Evolutionary conservation across 37 sponge, comb jelly and placozoan genomes (phyloP).

Genomic region (Lycopodina hypogea): DNA sequence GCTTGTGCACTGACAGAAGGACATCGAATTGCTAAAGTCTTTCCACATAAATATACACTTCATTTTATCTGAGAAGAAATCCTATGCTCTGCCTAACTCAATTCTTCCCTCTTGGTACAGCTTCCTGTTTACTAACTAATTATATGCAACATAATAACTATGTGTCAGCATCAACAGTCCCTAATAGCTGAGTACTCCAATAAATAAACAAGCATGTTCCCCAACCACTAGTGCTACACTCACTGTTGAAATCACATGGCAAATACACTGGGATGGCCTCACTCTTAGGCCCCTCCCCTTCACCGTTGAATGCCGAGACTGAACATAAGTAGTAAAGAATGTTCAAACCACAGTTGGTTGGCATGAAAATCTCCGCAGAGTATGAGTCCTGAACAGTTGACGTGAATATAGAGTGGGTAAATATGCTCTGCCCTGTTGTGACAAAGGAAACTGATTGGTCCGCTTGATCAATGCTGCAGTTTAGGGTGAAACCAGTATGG

Average conservation of each 20-base stretch:
- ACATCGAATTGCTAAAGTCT: too few species aligned
- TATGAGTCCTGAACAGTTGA: neutral
- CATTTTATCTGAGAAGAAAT: too few species aligned
- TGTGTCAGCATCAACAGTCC: too few species aligned
- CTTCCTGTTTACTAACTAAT: too few species aligned
- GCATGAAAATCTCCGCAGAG: neutral
- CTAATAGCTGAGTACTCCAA: too few species aligned
- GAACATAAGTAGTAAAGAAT: neutral
- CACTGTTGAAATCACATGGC: conserved; percentile 2
- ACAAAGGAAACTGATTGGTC: neutral
- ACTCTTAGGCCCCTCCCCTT: conserved; percentile 37
- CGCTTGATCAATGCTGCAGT: conserved; percentile 13
- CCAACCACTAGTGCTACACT: too few species aligned
- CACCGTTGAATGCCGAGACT: conserved; percentile 32
- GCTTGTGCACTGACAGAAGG: too few species aligned
- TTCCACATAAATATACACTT: too few species aligned
- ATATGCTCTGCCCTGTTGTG: neutral
- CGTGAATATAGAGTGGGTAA: conserved; percentile 8
- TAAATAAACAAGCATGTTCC: too few species aligned
- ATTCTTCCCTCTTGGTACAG: too few species aligned
- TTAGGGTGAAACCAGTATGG: conserved; percentile 23
- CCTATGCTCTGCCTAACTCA: too few species aligned
- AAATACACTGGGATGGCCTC: neutral
- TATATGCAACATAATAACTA: too few species aligned
- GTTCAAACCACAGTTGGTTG: neutral